Evolutionary conservation across 1,140 invertebrate genomes (phyloP).

Genomic region (Eriocheir sinensis): DNA sequence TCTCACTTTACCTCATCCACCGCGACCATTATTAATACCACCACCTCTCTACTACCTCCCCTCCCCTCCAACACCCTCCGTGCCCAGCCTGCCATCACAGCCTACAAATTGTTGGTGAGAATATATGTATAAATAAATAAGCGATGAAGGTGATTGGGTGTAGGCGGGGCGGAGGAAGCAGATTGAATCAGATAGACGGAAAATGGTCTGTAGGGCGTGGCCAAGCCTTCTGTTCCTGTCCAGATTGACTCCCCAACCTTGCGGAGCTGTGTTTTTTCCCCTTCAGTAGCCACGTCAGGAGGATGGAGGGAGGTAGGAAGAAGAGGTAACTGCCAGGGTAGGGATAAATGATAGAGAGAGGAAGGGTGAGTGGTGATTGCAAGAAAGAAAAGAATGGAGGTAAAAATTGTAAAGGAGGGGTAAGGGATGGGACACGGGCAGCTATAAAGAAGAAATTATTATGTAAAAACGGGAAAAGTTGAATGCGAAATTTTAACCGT

Average conservation of each 20-base stretch:
- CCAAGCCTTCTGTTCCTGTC: neutral
- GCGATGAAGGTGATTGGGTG: neutral
- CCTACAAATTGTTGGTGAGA: neutral
- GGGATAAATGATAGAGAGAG: too few species aligned
- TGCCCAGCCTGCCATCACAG: neutral
- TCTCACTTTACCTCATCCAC: too few species aligned
- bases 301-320: neutral
- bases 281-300: neutral
- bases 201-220: neutral
- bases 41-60: too few species aligned
- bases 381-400: too few species aligned
- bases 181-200: constrained; percentile 14
- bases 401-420: too few species aligned
- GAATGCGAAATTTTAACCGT: too few species aligned
- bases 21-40: too few species aligned
- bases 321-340: too few species aligned
- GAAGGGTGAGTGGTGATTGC: too few species aligned
- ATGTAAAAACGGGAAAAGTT: too few species aligned
- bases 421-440: too few species aligned
- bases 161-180: neutral
- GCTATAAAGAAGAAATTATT: too few species aligned
- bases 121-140: constrained; percentile 19
- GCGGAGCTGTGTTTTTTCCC: neutral
- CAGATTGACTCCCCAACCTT: neutral
- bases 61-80: neutral